Evolutionary conservation across 2,888 invertebrate genomes (phyloP), one percentile per base, ranked within the genome.

Genomic region (Drosophila kokeensis): DNA sequence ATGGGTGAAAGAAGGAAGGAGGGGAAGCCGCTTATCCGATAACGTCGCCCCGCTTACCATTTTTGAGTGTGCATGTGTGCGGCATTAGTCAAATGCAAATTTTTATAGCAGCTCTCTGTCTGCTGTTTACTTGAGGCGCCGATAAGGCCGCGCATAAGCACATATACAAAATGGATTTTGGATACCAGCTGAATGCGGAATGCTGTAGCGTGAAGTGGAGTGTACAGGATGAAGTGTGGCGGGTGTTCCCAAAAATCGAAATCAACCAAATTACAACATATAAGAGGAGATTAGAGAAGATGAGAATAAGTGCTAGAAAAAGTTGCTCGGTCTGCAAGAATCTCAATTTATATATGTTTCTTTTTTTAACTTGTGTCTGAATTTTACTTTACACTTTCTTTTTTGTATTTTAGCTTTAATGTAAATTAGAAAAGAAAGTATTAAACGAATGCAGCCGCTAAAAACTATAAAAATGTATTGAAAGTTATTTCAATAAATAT

Each of bases 51-150:
- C 40, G 50, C 49, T 67, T 58, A 58, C 58, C n/a, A 38, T 34
- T 15, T 13, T 13, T 7, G 15, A 18, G 32, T 59, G 34, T 60
- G 24, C 40, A 42, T 61, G 55, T 45, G 50, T 50, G 53, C 74
- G 78, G 86, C 88, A 89, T 89, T 86, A 89, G 86, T 87, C 81
- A 87, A 89, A 86, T 86, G 88, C 86, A 85, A 86, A 86, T 89
- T 86, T 89, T 87, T 85, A 87, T 89, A 69, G 88, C 88, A 82
- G 71, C 42, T 55, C 76, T 54, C 62, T 76, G 87, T 81, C 89
- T 42, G 50, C 29, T 79, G 89, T 89, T 87, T 81, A 89, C 78
- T 89, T 69, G 78, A 76, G 72, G 66, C 84, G 78, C 75, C 89
- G 89, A 84, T 84, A 87, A 89, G 87, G 75, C 27, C 71, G 83